Evolutionary conservation across 2,113 vertebrate genomes (phyloP).

Genomic region (Delphinus delphis): DNA sequence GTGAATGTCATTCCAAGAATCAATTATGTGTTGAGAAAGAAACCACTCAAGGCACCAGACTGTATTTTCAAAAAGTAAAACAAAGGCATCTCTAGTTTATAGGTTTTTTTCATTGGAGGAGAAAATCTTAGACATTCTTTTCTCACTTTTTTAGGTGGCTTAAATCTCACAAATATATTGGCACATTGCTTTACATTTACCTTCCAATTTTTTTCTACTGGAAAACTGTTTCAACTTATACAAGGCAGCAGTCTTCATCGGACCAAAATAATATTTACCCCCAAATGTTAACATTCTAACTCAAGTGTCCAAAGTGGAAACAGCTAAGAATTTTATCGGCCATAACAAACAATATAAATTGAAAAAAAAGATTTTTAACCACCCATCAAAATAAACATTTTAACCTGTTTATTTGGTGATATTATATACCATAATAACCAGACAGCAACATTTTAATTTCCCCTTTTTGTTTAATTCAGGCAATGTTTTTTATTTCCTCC

Average conservation of each 20-base stretch:
- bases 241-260: not conserved
- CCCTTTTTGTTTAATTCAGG: not conserved
- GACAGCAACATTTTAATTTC: not conserved
- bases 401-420: not conserved
- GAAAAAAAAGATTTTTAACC: not conserved
- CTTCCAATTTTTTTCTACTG: not conserved
- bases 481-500: not conserved
- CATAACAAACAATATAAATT: not conserved
- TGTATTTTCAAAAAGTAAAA: constrained; percentile 32
- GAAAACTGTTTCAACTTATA: not conserved
- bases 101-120: not conserved
- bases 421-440: not conserved
- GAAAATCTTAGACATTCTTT: constrained; percentile 14
- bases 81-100: constrained; percentile 37
- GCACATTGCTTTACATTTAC: not conserved
- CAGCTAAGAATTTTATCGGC: constrained; percentile 1
- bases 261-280: not conserved
- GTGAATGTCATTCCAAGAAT: constrained; percentile 38
- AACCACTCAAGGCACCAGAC: constrained; percentile 35
- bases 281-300: not conserved
- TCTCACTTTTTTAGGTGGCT: not conserved
- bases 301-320: not conserved
- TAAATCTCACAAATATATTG: constrained; percentile 16
- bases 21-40: constrained; percentile 33
- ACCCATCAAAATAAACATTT: not conserved